Conservation (phyloP, 92 coral and sea anemone species). For the Phenganax stokvisi region DNA sequence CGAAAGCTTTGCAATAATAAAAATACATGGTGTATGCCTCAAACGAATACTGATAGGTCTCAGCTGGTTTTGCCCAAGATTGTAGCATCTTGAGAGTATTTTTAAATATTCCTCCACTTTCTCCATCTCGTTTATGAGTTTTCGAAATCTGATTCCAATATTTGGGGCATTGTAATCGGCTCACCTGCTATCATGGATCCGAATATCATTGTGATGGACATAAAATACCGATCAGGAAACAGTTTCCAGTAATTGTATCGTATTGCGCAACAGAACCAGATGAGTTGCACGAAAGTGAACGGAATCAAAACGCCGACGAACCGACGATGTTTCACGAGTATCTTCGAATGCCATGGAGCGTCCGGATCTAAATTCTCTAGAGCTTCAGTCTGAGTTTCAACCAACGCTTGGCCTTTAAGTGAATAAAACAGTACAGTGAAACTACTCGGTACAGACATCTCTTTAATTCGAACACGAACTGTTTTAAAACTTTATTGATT, state of each 20-base stretch:
- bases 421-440: not conserved
- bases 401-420: slow-evolving; percentile 64
- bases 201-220: slow-evolving; percentile 75
- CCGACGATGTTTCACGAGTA: slow-evolving; percentile 66
- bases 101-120: no score
- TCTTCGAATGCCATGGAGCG: slow-evolving; percentile 64
- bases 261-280: slow-evolving; percentile 79
- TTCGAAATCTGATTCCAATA: no score
- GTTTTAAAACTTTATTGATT: not conserved
- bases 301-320: slow-evolving; percentile 66
- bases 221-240: slow-evolving; percentile 62
- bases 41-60: no score
- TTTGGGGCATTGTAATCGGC: slow-evolving; percentile 6
- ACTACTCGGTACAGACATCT: not conserved
- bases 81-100: no score
- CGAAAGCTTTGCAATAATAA: no score
- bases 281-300: slow-evolving; percentile 55
- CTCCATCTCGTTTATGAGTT: no score
- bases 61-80: no score
- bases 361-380: slow-evolving; percentile 51
- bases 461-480: no score
- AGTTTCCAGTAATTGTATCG: slow-evolving; percentile 55
- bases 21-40: no score
- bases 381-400: slow-evolving; percentile 56
- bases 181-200: slow-evolving; percentile 88